These are phyloP conservation scores for Dendrolimus houi DNA, from an alignment of 2,888 invertebrate genomes.

Conservation along the genomic window DNA sequence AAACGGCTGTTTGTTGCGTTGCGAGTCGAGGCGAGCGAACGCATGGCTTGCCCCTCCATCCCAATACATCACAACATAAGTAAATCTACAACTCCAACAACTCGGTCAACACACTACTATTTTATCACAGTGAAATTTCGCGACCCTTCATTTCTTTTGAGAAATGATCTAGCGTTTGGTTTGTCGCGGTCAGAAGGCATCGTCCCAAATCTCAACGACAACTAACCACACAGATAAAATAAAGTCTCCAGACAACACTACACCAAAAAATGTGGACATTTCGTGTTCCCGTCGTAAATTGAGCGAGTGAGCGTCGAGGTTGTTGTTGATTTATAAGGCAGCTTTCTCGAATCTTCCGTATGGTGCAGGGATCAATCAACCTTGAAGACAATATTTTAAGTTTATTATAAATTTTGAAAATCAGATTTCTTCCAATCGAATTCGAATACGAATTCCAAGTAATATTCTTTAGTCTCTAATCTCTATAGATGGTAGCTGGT, in stretches of 20 bases:
- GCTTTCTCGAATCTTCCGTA: background rate
- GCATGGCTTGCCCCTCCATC: slow-evolving; percentile 39
- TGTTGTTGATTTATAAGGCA: background rate
- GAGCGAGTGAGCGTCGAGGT: background rate
- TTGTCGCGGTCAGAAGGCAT: no score
- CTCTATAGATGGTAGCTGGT: no score
- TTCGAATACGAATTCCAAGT: no score
- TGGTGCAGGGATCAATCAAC: background rate
- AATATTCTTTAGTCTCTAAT: no score
- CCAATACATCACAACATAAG: background rate
- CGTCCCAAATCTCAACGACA: no score
- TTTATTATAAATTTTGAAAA: no score
- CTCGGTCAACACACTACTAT: slow-evolving; percentile 11
- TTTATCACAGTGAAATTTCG: background rate
- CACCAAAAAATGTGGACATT: no score
- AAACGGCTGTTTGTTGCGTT: slow-evolving; percentile 14
- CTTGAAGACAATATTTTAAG: background rate
- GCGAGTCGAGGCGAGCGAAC: slow-evolving; percentile 21
- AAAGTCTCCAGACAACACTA: no score
- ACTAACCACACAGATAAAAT: no score
- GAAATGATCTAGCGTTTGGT: no score
- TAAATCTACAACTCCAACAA: slow-evolving; percentile 12
- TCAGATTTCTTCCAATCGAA: no score
- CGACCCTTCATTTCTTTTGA: background rate
- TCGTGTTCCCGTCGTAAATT: no score